Evolutionary conservation across 1,140 invertebrate genomes (phyloP), one percentile per base, ranked within the genome.

Genomic region (Planococcus citri): DNA sequence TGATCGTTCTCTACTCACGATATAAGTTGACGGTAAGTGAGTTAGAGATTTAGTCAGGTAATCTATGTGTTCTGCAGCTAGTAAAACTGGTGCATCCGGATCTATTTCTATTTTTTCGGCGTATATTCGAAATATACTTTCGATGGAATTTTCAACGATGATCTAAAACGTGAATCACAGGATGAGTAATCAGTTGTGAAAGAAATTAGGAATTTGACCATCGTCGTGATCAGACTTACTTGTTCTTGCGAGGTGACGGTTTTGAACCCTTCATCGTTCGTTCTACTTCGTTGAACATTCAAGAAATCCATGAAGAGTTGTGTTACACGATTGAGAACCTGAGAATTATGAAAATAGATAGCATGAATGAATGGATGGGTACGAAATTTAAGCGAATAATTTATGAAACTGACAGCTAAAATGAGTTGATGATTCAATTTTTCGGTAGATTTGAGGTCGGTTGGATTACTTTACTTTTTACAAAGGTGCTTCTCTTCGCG

Each of bases 1-100:
- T 2, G 2, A 51, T 51, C 29, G 70, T 24, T 72, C 25, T 17
- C 70, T 71, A 72, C 73, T 76, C 80, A 87, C 85, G 78, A 90
- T 84, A 78, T 92, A 92, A 61, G 82, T 80, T 27, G 79, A 77
- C 38, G 87, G 85, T 68, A 95, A 78, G 76, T 83, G 78, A 69
- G 78, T 80, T 27, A 95, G 76, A 73, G 85, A 87, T 74, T 83
- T 83, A 75, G 86, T 86, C 69, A 95, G 80, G 77, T 87, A 88
- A 70, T 80, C 75, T 69, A 83, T 80, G 75, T 94, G 91, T 72
- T 81, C 79, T 60, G 84, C 78, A 76, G 83, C 83, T 27, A 83
- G 77, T 10, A 94, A 79, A 72, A 84, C 76, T 9, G 88, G 88
- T 64, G 80, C 81, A 70, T 87, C 82, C 69, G 75, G 72, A 70